Percentiles rank a stretch among this genome's conserved stretches.
These are phyloP conservation scores for Macrotrachela quadricornifera DNA, from an alignment of 1,140 invertebrate genomes.

Conservation along the genomic window DNA sequence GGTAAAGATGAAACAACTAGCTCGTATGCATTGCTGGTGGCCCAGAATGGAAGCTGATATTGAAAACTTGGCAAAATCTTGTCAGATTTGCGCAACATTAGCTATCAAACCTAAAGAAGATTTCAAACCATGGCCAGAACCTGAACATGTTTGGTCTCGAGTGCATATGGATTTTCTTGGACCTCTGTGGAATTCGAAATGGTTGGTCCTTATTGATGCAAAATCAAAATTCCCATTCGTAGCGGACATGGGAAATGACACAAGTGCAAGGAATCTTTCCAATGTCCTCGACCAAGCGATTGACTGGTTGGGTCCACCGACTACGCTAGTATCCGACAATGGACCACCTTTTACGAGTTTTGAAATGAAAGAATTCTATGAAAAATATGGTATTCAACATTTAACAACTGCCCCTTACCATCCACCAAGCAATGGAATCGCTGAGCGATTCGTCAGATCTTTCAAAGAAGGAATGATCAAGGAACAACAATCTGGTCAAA, in stretches of 20 bases:
- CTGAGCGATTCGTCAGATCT: too few relatives aligned
- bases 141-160: conserved; percentile 13
- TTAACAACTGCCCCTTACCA: conserved; percentile 20
- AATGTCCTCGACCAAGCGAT: conserved; percentile 6
- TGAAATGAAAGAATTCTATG: conserved; percentile 10
- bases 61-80: conserved; percentile 23
- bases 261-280: neutral
- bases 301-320: conserved; percentile 10
- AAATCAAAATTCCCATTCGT: conserved; percentile 34
- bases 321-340: conserved; percentile 11
- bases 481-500: too few relatives aligned
- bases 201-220: conserved; percentile 29
- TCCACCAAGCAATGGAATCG: too few relatives aligned
- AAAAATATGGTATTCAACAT: conserved; percentile 10
- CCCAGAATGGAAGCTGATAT: conserved; percentile 31
- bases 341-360: conserved; percentile 12
- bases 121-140: conserved; percentile 13
- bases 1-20: conserved; percentile 34
- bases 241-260: conserved; percentile 6
- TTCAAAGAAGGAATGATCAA: too few relatives aligned
- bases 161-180: conserved; percentile 24
- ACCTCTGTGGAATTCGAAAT: conserved; percentile 15
- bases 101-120: conserved; percentile 15
- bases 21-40: conserved; percentile 36
- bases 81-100: too few relatives aligned